Conservation (phyloP, 2,797 vertebrate species). For the Diplodus sargus region DNA sequence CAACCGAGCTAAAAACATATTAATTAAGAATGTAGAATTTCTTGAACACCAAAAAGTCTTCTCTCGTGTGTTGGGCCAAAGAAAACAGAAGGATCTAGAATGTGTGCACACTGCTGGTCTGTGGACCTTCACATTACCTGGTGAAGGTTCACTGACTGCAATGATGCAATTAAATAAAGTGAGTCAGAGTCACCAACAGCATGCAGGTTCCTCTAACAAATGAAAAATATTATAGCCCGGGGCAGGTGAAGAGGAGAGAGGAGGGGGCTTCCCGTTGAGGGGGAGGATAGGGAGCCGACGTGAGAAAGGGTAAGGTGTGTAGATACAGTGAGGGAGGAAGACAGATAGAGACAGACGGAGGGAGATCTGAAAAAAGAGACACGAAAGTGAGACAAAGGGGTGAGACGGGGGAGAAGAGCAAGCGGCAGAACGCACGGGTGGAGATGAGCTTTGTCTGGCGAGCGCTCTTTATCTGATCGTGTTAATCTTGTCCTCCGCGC, state of each 20-base stretch:
- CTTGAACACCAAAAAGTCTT: conserved; percentile 12
- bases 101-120: conserved; percentile 5
- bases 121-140: conserved; percentile 43
- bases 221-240: conserved; percentile 11
- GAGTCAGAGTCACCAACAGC: conserved; percentile 36
- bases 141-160: conserved; percentile 36
- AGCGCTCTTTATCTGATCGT: conserved; percentile 75
- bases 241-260: not conserved
- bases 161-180: conserved; percentile 42
- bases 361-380: conserved; percentile 32
- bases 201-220: conserved; percentile 18
- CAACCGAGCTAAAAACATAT: not conserved
- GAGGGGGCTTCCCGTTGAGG: not conserved
- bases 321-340: conserved; percentile 20
- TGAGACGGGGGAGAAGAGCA: conserved; percentile 48
- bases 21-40: not conserved
- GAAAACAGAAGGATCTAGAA: conserved; percentile 24
- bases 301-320: conserved; percentile 2
- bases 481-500: conserved; percentile 80
- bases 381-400: conserved; percentile 59
- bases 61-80: conserved; percentile 23
- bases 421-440: conserved; percentile 48
- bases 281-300: not conserved
- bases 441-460: conserved; percentile 74
- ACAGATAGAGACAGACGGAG: conserved; percentile 32